These are phyloP conservation scores for Idaea straminata DNA, from an alignment of 2,888 invertebrate species.

Conservation along the genomic window DNA sequence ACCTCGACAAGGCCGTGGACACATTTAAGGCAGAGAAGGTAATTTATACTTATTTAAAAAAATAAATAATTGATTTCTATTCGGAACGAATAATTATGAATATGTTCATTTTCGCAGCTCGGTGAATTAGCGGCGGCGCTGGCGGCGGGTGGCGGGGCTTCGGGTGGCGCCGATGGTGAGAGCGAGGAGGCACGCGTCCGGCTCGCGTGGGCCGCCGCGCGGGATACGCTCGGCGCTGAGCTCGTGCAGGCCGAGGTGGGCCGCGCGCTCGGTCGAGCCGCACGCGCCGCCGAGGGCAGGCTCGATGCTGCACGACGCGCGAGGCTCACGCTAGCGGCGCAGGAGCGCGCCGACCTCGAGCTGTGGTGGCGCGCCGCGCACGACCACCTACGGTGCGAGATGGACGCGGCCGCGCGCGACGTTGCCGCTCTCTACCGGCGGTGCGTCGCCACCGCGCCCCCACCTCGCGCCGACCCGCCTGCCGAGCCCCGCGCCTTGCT, in stretches of 20 bases:
- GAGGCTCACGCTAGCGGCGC: constrained; percentile 83
- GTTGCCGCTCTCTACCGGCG: constrained; percentile 84
- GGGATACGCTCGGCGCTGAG: constrained; percentile 87
- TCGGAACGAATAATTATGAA: no score
- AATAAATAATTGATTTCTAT: no score
- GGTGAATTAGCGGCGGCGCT: constrained; percentile 85
- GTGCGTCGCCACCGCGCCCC: constrained; percentile 67
- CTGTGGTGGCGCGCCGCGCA: constrained; percentile 88
- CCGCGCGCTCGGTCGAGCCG: constrained; percentile 85
- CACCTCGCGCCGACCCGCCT: constrained; percentile 57
- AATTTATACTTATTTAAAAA: no score
- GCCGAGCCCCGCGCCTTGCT: constrained; percentile 49
- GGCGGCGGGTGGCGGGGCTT: constrained; percentile 84
- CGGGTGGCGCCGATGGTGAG: constrained; percentile 67
- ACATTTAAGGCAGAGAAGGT: constrained; percentile 83
- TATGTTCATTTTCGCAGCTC: constrained; percentile 42
- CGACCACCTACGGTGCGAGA: constrained; percentile 84
- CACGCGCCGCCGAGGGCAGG: constrained; percentile 83
- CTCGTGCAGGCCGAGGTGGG: constrained; percentile 88
- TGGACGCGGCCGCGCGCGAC: constrained; percentile 85
- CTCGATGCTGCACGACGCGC: constrained; percentile 76
- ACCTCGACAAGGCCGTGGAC: constrained; percentile 81
- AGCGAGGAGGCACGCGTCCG: constrained; percentile 83
- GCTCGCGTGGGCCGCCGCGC: constrained; percentile 87
- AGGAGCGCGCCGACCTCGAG: constrained; percentile 85